Evolutionary conservation across 2,888 invertebrate genomes (phyloP), one percentile per base, ranked within the genome.

Genomic region (Athetis lepigone): DNA sequence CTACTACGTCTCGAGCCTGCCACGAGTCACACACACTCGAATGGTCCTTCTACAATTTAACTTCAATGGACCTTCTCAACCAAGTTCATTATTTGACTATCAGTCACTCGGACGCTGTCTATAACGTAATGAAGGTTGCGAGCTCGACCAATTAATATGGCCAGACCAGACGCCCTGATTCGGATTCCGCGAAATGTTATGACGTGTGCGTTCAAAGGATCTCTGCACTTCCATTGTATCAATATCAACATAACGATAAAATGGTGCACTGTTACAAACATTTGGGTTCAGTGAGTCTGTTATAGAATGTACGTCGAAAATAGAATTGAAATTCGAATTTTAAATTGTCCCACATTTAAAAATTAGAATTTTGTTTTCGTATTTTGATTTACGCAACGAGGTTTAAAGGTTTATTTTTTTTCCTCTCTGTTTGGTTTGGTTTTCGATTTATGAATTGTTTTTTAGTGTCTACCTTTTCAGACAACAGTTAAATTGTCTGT

Each of bases 11-110:
- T 1, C 51, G 2, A 5, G 25, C 1, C 9, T 5, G 27, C 9
- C 19, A 19, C 7, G 60, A 9, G 9, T 43, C 60, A 43, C 33
- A 59, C 8, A 29, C 19, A 19, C 5, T 7, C 11, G 19, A 29
- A n/a, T 47, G 33, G 19, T n/a, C 40, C 61, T 74, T 69, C 75
- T 71, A 59, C 1, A 2, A 11, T 43, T 49, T 21, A 2, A 5
- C 7, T 46, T 7, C 3, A 9, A 7, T 50, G 6, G 18, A 5
- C 25, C 7, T 56, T 59, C 79, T 74, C 76, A 52, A 78, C 77
- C 81, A 67, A 83, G 79, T 83, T 85, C 80, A 83, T 86, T 85
- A 88, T 84, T 84, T 81, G 77, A 65, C 81, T 82, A 83, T 87
- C 84, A 86, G 80, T 85, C 83, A 87, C 80, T 83, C 72, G 74